Conservation (phyloP, 2,888 invertebrate species). For the Heliconius erato region DNA sequence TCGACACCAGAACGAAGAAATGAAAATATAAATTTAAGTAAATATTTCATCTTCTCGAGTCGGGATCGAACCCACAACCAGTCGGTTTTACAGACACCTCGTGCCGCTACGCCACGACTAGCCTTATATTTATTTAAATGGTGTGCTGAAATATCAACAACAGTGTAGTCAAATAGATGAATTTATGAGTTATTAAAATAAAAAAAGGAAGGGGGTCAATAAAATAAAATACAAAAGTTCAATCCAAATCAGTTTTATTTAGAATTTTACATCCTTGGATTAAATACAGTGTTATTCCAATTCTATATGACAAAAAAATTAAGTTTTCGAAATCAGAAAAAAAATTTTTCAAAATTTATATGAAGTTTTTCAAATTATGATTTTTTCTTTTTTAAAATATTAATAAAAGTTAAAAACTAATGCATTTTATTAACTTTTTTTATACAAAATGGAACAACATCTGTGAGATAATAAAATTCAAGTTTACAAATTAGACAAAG, state of each 20-base stretch:
- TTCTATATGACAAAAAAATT: constrained; percentile 3
- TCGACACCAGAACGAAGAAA: too few relatives aligned
- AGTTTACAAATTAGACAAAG: not conserved
- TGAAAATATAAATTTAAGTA: too few relatives aligned
- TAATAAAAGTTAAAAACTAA: not conserved
- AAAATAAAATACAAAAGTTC: constrained; percentile 42
- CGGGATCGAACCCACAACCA: not conserved
- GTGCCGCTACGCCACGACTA: too few relatives aligned
- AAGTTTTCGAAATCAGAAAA: too few relatives aligned
- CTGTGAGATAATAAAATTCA: not conserved
- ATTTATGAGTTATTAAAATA: not conserved
- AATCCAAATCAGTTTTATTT: constrained; percentile 52
- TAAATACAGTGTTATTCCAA: constrained; percentile 27
- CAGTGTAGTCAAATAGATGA: not conserved
- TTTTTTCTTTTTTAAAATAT: too few relatives aligned
- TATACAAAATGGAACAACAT: constrained; percentile 10
- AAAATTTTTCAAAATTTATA: too few relatives aligned
- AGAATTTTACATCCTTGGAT: constrained; percentile 52
- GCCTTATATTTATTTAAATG: too few relatives aligned
- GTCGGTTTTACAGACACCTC: too few relatives aligned
- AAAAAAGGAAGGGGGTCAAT: not conserved
- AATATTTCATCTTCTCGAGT: not conserved
- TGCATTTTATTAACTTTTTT: not conserved
- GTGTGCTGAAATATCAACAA: too few relatives aligned
- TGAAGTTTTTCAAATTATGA: not conserved